Evolutionary conservation across 2,797 vertebrate genomes (phyloP).

Genomic region (Rhinogobio ventralis): DNA sequence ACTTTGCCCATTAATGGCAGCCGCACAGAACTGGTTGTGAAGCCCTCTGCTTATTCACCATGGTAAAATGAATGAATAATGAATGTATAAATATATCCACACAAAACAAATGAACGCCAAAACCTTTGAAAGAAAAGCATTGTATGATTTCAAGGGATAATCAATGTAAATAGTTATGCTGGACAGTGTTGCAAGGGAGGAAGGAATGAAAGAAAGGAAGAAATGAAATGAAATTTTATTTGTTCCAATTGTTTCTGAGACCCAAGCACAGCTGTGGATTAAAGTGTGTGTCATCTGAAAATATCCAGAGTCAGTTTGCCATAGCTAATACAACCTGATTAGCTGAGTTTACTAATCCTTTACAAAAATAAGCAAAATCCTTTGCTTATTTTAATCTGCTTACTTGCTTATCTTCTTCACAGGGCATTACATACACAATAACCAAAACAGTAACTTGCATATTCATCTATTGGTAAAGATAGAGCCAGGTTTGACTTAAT

Average conservation of each 20-base stretch:
- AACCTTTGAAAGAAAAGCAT: background rate
- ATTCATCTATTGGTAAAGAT: background rate
- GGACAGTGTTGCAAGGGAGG: background rate
- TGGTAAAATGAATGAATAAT: background rate
- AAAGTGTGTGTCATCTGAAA: conserved; percentile 21
- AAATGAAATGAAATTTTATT: background rate
- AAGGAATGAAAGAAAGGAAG: background rate
- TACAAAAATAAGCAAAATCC: conserved; percentile 28
- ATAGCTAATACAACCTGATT: conserved; percentile 25
- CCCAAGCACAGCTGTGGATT: conserved; percentile 1
- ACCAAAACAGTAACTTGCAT: background rate
- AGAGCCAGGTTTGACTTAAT: background rate
- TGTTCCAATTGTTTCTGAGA: background rate
- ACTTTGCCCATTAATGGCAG: background rate
- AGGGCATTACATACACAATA: conserved; percentile 29
- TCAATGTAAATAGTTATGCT: background rate
- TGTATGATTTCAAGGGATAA: background rate
- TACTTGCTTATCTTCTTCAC: conserved; percentile 28
- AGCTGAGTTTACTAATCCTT: conserved; percentile 31
- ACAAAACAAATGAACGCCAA: background rate
- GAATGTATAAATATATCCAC: background rate
- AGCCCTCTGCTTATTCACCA: background rate
- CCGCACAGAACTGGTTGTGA: background rate
- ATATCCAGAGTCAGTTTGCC: conserved; percentile 16
- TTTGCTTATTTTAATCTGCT: conserved; percentile 36